Evolutionary conservation across 2,113 vertebrate species (phyloP).

Genomic region (Aphelocoma coerulescens): DNA sequence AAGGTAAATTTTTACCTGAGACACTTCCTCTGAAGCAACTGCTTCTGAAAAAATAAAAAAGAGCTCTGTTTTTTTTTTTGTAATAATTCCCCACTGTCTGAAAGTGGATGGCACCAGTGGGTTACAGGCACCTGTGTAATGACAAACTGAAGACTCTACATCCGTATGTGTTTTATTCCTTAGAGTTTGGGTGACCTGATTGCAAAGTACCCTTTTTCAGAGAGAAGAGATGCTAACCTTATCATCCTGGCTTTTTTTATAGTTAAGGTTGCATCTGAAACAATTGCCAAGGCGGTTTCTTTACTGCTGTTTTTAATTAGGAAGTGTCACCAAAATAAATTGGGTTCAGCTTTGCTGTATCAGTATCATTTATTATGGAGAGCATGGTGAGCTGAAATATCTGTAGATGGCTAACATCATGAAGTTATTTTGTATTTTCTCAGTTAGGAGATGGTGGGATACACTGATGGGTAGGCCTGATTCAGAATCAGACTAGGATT

Average conservation of each 20-base stretch:
- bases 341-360: neutral
- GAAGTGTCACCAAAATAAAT: neutral
- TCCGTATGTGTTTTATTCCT: neutral
- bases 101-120: neutral
- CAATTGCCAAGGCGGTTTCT: neutral
- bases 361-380: neutral
- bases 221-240: neutral
- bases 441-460: neutral
- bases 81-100: neutral
- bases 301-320: neutral
- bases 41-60: neutral
- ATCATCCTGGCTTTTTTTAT: neutral
- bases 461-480: neutral
- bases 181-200: neutral
- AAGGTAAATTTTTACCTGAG: neutral
- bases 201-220: neutral
- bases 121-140: neutral
- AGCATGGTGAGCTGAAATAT: neutral
- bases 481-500: neutral
- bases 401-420: neutral
- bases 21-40: neutral
- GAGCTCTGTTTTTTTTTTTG: neutral
- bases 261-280: neutral
- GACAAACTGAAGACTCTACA: neutral
- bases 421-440: neutral